A percentile compares a stretch with the other conserved stretches of the same genome.
Conservation (phyloP, 2,797 vertebrate genomes). For the Nasua narica region DNA sequence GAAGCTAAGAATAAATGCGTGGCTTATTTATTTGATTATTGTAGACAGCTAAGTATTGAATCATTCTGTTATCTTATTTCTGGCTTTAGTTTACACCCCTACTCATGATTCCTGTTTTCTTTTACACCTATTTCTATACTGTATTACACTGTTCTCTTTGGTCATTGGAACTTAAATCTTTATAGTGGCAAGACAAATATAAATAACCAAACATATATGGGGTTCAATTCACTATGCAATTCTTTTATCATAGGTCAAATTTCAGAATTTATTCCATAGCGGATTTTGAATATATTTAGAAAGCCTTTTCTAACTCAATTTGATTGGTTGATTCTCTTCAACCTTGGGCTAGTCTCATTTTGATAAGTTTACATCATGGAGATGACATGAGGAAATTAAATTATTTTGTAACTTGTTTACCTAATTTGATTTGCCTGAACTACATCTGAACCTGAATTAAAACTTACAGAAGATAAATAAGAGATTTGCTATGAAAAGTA, state of each 20-base stretch:
- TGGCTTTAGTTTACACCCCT: not conserved
- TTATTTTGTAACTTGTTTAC: slow-evolving; percentile 79
- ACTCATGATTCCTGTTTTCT: not conserved
- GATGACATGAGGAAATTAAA: slow-evolving; percentile 76
- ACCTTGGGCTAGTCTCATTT: slow-evolving; percentile 71
- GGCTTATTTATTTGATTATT: not conserved
- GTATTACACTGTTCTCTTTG: not conserved
- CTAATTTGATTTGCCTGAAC: slow-evolving; percentile 78
- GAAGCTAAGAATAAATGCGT: not conserved
- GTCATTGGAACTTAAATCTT: not conserved
- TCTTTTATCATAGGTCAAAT: not conserved
- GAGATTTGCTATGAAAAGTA: slow-evolving; percentile 32
- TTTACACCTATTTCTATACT: not conserved
- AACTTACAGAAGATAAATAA: slow-evolving; percentile 58
- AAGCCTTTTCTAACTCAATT: slow-evolving; percentile 8
- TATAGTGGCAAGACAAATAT: not conserved
- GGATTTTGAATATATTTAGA: slow-evolving; percentile 39
- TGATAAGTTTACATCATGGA: slow-evolving; percentile 71
- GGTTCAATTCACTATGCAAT: not conserved
- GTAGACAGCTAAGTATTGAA: not conserved
- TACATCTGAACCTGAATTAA: slow-evolving; percentile 75
- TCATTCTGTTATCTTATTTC: not conserved
- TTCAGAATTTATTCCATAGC: not conserved
- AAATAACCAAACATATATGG: not conserved
- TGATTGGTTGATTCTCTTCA: slow-evolving; percentile 67